phyloP scores from a whole-genome alignment of 1,140 invertebrate species.

The Forficula auricularia region DNA sequence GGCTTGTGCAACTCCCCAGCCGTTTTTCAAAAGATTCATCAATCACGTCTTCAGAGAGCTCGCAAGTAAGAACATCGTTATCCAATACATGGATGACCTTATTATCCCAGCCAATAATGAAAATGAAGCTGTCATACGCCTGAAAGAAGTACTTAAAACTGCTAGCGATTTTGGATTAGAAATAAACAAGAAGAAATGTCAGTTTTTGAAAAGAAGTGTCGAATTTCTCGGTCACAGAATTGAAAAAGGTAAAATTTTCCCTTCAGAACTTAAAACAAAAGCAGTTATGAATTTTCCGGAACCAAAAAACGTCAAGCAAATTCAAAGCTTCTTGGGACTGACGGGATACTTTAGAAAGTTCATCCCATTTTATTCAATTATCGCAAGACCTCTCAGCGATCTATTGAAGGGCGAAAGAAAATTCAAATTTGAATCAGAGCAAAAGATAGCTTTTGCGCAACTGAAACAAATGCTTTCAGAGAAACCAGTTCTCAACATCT shows the following conservation, averaged over 20 bases:
- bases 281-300: neutral
- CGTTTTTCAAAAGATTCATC: constrained; percentile 20
- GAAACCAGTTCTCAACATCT: neutral
- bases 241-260: constrained; percentile 5
- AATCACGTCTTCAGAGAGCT: constrained; percentile 15
- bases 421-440: neutral
- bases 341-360: too few species aligned
- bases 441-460: neutral
- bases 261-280: neutral
- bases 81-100: constrained; percentile 22
- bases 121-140: constrained; percentile 12
- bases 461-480: neutral
- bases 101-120: constrained; percentile 13
- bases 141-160: constrained; percentile 12
- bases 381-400: neutral
- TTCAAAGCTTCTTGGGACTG: neutral
- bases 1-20: constrained; percentile 20
- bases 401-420: neutral
- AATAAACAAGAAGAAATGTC: constrained; percentile 20
- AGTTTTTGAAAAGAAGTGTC: constrained; percentile 15
- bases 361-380: neutral
- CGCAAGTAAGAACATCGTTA: constrained; percentile 13
- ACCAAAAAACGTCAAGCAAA: neutral
- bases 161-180: constrained; percentile 12
- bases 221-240: constrained; percentile 20